Evolutionary conservation across 1,140 invertebrate genomes (phyloP), one percentile per base, ranked within the genome.

Genomic region (Drosophila prosaltans): DNA sequence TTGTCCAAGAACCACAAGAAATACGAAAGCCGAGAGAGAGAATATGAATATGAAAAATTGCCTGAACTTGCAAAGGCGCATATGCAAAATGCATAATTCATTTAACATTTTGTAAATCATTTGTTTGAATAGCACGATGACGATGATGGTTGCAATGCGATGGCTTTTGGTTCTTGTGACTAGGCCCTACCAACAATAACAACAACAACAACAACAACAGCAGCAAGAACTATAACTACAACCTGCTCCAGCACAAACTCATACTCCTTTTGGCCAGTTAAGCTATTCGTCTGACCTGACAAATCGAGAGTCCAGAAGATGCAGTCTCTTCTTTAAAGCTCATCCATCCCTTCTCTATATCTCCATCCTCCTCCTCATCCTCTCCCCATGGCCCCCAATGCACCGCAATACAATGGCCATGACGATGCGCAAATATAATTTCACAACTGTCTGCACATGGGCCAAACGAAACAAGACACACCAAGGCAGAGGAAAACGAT

Each of bases 41-140:
- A 58, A 55, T 73, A 72, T 83, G 57, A 72, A 73, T 80, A 86
- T 86, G 83, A 89, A 85, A 85, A 89, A 89, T 85, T 65, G 86
- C 83, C 77, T 70, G 67, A 86, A 68, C 36, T 66, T 59, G 78
- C 74, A 74, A 72, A 89, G 74, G 60, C 73, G 69, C 82, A 91
- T 88, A 88, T 86, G 88, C 80, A 84, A 80, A 91, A 90, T 88
- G 78, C 88, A 90, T 90, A 91, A 91, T 91, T 91, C 88, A 91
- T 91, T 91, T 91, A 91, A 88, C 88, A 91, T 91, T 91, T 91
- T 91, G 88, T 91, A 91, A 88, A 91, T 91, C 82, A 91, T 91
- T 91, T 91, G 88, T 91, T 91, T 83, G 88, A 91, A 91, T 91
- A 91, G 88, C 83, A 89, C 85, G 84, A 89, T 89, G 84, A 88